phyloP scores from a whole-genome alignment of 2,797 vertebrate species.

The Nothura maculosa region DNA sequence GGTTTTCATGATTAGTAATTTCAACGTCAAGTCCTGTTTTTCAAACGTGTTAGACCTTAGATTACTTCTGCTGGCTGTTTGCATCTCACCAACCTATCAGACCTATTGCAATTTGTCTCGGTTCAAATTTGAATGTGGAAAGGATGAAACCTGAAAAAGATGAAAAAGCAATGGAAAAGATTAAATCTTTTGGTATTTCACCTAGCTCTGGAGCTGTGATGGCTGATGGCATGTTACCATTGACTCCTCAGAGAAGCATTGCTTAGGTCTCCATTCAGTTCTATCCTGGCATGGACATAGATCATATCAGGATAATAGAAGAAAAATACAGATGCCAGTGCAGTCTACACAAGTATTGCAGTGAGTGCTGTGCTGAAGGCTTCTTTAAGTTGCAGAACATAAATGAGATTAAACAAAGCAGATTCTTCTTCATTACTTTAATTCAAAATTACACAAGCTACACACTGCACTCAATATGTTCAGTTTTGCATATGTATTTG shows the following conservation, averaged over 20 bases:
- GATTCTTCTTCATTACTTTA: neutral
- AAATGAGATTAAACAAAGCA: neutral
- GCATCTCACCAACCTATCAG: neutral
- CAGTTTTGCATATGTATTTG: neutral
- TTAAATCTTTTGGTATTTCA: neutral
- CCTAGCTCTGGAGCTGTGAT: neutral
- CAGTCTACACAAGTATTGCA: neutral
- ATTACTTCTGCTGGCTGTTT: neutral
- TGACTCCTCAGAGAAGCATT: neutral
- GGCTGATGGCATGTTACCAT: neutral
- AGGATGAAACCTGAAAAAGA: neutral
- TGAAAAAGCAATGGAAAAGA: neutral
- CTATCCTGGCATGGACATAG: too few relatives aligned
- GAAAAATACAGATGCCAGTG: neutral
- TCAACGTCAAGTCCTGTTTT: neutral
- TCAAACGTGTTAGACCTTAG: neutral
- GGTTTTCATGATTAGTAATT: constrained; percentile 6
- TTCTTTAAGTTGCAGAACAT: neutral
- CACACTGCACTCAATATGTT: too few relatives aligned
- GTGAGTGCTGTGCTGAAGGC: neutral
- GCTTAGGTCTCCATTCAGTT: fast-evolving
- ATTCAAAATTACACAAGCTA: neutral
- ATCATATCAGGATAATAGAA: neutral
- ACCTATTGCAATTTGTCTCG: neutral
- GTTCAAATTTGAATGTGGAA: neutral